Evolutionary conservation across 2,113 vertebrate species (phyloP).

Genomic region (Struthio camelus): DNA sequence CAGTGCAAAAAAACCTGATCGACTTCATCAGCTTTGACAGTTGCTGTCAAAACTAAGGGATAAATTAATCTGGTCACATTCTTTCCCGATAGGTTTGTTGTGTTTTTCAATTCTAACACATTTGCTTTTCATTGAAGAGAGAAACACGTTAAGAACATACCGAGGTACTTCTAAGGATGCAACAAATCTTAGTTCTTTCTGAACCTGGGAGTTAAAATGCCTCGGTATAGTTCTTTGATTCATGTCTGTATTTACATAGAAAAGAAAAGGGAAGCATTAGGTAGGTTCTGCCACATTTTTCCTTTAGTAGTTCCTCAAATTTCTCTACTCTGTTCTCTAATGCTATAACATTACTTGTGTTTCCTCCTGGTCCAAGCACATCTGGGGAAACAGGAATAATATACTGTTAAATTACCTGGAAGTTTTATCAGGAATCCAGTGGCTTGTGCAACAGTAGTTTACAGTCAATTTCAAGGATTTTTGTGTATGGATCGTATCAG

Average conservation of each 20-base stretch:
- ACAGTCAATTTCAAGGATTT: background rate
- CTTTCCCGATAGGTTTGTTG: background rate
- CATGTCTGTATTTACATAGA: background rate
- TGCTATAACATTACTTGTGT: background rate
- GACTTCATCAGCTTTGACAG: background rate
- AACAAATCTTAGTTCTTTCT: background rate
- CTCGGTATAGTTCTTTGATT: background rate
- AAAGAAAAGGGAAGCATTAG: background rate
- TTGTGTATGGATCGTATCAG: conserved; percentile 14
- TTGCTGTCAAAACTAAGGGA: background rate
- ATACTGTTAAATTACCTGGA: background rate
- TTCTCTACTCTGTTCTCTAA: background rate
- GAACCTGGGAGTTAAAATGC: background rate
- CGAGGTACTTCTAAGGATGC: background rate
- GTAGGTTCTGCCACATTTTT: background rate
- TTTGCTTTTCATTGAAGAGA: background rate
- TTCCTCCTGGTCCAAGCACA: background rate
- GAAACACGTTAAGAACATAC: background rate
- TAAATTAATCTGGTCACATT: background rate
- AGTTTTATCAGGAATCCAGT: background rate
- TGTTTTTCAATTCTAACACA: background rate
- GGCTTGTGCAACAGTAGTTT: background rate
- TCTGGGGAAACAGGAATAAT: background rate
- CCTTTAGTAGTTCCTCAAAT: background rate
- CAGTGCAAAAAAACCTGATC: background rate